Base-by-base conservation (phyloP, 1,140 invertebrate species). In the Ceratina calcarata region DNA sequence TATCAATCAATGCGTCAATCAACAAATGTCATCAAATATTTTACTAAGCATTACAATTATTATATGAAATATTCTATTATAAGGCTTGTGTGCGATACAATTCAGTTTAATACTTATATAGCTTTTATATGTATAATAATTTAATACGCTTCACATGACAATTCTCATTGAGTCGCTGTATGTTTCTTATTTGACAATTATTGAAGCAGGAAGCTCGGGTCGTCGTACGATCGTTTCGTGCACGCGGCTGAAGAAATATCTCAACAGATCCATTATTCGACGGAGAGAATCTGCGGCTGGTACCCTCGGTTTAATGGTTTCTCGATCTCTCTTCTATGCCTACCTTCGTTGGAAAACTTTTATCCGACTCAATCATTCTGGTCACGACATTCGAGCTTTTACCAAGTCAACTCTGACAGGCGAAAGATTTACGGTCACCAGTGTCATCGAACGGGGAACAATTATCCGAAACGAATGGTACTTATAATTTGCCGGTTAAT, bases 281-380 rank as follows among this genome's bases (percentile, higher is more conserved):
- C 51, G 76, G 84, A 65, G 80, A 70, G 61, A 79, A 85, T 82
- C 80, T 75, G 74, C 58, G 84, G 49, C 71, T 85, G 84, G 83
- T 85, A 85, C 83, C 80, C 22, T 7, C 37, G 18, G 32, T 45
- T 12, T 82, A 86, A 86, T 80, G 73, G 45, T 74, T 86, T 86
- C 76, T 60, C 77, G 75, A 86, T 86, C 61, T 68, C 66, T 67
- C 49, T 57, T n/a, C 2, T 45, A 10, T 45, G 13, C 55, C n/a
- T 70, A 66, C 73, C 71, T 72, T 27, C 37, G 70, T 67, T 45
- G 61, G 68, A 24, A 73, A 78, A 86, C 71, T 77, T 37, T 68
- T 55, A 83, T 72, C 57, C 72, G 57, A 4, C 12, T 18, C 71
- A 86, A 86, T 86, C 77, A 71, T 22, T 64, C 22, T 18, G 49